Base-by-base conservation (phyloP, 2,888 invertebrate genomes). In the Exephanes ischioxanthus region DNA sequence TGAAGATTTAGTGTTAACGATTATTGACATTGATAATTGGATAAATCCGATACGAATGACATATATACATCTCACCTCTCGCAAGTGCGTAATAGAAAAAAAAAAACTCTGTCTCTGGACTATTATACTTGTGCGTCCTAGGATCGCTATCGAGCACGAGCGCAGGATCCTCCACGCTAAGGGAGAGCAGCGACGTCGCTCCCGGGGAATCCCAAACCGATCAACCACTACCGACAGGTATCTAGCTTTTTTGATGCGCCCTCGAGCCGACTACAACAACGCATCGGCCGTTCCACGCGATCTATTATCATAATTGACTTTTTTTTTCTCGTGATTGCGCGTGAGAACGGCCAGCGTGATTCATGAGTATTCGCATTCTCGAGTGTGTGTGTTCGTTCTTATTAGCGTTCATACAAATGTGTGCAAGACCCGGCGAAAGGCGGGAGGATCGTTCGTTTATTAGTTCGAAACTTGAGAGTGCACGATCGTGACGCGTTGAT, bases 81-180 rank as follows among this genome's bases (percentile, higher is more conserved):
- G 66, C 55, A 72, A 41, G 22, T 67, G 45, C 51, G 48, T 76
- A 6, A 61, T 41, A 68, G 33, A 71, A 33, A 7, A 7, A 33
- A 33, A 7, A 7, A 33, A 68, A 67, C 51, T 26, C 19, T 61
- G 58, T 76, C 75, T 76, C 66, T 51, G 33, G 66, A 76, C 37
- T 70, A 14, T 79, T 73, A 7, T 79, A 83, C 70, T 80, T 72
- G 33, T 83, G 79, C 71, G 80, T 87, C 80, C 45, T 86, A 93
- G 94, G 93, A 86, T 93, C 94, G 67, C 88, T 92, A 72, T 93
- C 93, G 51, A 94, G 93, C 63, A 91, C 91, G 45, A 93, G 93
- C 80, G 92, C 89, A 66, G 93, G 92, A 72, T 93, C 93, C 0
- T 90, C 93, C 45, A 92, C 92, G 48, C 84, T 94, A 45, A 91